phyloP scores from a whole-genome alignment of 2,888 invertebrate genomes.

The Sympetrum striolatum region DNA sequence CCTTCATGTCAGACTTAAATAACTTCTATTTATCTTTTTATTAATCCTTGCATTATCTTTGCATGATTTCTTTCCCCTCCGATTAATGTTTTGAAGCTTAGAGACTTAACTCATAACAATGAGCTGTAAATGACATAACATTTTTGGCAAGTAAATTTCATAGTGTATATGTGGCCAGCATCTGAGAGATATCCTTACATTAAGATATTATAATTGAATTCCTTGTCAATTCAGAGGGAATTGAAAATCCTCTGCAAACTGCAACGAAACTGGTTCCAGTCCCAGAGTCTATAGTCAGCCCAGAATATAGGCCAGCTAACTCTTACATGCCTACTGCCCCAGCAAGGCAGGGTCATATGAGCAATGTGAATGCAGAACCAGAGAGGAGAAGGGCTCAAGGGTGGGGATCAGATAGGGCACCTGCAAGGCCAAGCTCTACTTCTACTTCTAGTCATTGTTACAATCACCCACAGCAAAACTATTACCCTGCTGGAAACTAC shows the following conservation, averaged over 20 bases:
- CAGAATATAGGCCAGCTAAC: constrained; percentile 68
- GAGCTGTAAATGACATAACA: too few relatives aligned
- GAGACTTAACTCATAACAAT: too few relatives aligned
- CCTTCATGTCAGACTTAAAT: too few relatives aligned
- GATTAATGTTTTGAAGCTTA: too few relatives aligned
- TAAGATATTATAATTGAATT: background rate
- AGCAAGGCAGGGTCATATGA: constrained; percentile 1
- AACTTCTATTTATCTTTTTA: too few relatives aligned
- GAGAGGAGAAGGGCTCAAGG: background rate
- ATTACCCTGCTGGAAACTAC: background rate
- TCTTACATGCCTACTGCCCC: background rate
- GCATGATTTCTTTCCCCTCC: too few relatives aligned
- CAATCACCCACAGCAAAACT: background rate
- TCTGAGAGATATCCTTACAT: background rate
- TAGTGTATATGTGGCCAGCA: too few relatives aligned
- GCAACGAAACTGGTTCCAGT: constrained; percentile 88
- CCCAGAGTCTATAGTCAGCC: constrained; percentile 86
- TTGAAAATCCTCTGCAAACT: constrained; percentile 69
- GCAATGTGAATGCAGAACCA: background rate
- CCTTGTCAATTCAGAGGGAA: background rate
- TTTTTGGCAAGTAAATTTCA: too few relatives aligned
- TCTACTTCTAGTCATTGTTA: background rate
- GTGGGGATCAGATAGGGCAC: background rate
- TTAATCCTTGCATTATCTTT: too few relatives aligned
- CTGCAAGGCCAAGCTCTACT: background rate